phyloP scores from a whole-genome alignment of 2,888 invertebrate genomes.

The Carcina quercana region DNA sequence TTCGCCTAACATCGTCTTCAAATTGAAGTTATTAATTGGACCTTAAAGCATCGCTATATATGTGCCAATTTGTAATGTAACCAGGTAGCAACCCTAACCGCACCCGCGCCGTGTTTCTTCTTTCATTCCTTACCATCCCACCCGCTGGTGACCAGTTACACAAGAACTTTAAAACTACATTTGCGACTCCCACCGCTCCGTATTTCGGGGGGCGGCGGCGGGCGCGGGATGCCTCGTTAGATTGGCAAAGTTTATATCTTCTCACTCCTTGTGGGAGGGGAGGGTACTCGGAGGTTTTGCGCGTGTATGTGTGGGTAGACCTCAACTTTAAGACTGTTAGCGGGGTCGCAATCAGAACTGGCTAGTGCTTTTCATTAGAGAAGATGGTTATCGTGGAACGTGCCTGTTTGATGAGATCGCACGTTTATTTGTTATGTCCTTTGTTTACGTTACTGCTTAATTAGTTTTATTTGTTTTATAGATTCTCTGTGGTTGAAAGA shows the following conservation, averaged over 20 bases:
- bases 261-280: constrained; percentile 49
- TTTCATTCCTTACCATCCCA: constrained; percentile 53
- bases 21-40: too few relatives aligned
- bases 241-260: constrained; percentile 41
- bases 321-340: constrained; percentile 69
- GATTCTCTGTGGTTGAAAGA: too few relatives aligned
- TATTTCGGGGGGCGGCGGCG: constrained; percentile 19
- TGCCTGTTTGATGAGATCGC: constrained; percentile 52
- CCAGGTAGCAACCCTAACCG: too few relatives aligned
- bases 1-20: too few relatives aligned
- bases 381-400: constrained; percentile 58
- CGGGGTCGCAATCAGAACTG: constrained; percentile 66
- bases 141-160: constrained; percentile 32
- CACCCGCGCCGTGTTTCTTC: constrained; percentile 63
- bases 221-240: constrained; percentile 27
- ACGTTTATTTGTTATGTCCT: constrained; percentile 34
- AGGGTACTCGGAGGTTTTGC: constrained; percentile 19
- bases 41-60: too few relatives aligned
- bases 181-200: constrained; percentile 21
- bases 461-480: constrained; percentile 14
- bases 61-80: too few relatives aligned
- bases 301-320: constrained; percentile 47
- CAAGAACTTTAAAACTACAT: constrained; percentile 45
- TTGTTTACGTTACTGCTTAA: constrained; percentile 22
- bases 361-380: constrained; percentile 66